Conservation (phyloP, 2,113 vertebrate genomes). For the Phyllostomus hastatus region DNA sequence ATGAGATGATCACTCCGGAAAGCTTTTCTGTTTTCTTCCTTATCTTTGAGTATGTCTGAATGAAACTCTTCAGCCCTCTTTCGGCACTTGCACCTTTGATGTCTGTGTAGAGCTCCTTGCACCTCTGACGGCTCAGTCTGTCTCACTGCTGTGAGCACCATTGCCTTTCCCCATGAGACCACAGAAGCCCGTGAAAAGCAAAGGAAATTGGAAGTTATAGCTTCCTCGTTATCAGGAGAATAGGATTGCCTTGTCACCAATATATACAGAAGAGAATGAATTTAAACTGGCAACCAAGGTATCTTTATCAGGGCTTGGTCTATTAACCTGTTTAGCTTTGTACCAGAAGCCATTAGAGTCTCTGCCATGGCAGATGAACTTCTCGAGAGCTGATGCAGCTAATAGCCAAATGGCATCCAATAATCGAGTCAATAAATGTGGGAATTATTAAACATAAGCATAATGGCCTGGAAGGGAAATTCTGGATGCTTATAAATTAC, state of each 20-base stretch:
- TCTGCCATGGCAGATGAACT: slow-evolving; percentile 7
- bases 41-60: not conserved
- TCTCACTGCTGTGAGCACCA: not conserved
- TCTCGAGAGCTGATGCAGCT: not conserved
- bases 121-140: not conserved
- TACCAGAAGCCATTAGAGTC: slow-evolving; percentile 3
- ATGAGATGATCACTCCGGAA: not conserved
- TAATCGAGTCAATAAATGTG: slow-evolving; percentile 11
- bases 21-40: not conserved
- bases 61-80: not conserved
- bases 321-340: slow-evolving; percentile 26
- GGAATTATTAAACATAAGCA: slow-evolving; percentile 13
- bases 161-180: not conserved
- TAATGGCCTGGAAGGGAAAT: not conserved
- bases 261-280: not conserved
- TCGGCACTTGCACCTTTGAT: not conserved
- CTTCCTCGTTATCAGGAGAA: not conserved
- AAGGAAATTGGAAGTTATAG: not conserved
- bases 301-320: slow-evolving; percentile 27
- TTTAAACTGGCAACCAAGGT: slow-evolving; percentile 24
- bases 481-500: slow-evolving; percentile 15
- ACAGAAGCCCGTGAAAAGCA: not conserved
- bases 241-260: not conserved
- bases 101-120: not conserved
- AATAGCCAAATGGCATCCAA: not conserved